These are phyloP conservation scores for Branchipolynoe longqiensis DNA, from an alignment of 2,888 invertebrate genomes.

Conservation along the genomic window DNA sequence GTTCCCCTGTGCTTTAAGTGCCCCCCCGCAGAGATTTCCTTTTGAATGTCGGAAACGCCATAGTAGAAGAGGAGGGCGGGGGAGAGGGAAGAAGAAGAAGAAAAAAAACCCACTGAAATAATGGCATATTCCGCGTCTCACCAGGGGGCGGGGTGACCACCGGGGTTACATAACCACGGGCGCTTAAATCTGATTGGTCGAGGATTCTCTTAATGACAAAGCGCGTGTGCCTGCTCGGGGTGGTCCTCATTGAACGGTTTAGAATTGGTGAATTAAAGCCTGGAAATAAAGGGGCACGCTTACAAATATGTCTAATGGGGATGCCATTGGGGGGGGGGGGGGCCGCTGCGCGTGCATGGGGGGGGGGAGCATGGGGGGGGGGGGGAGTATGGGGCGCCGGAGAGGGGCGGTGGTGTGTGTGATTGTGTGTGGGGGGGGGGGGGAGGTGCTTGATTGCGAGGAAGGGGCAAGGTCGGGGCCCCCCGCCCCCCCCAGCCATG, in stretches of 20 bases:
- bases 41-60: neutral
- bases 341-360: neutral
- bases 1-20: neutral
- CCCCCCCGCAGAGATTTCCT: neutral
- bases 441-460: neutral
- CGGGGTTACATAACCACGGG: constrained; percentile 8
- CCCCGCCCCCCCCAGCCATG: too few relatives aligned
- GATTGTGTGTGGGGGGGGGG: neutral
- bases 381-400: neutral
- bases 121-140: constrained; percentile 8
- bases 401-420: neutral
- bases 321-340: neutral
- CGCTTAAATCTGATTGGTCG: neutral
- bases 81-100: too few relatives aligned
- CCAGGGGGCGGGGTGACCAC: neutral
- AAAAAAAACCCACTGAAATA: too few relatives aligned
- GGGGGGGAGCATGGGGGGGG: neutral
- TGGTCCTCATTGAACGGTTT: too few relatives aligned
- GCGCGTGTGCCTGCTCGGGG: neutral
- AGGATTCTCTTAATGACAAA: neutral
- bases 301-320: neutral
- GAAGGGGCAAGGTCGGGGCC: too few relatives aligned
- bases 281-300: neutral
- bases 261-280: constrained; percentile 4
- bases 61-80: neutral